Conservation (phyloP, 2,113 vertebrate genomes). For the Corythaeola cristata region DNA sequence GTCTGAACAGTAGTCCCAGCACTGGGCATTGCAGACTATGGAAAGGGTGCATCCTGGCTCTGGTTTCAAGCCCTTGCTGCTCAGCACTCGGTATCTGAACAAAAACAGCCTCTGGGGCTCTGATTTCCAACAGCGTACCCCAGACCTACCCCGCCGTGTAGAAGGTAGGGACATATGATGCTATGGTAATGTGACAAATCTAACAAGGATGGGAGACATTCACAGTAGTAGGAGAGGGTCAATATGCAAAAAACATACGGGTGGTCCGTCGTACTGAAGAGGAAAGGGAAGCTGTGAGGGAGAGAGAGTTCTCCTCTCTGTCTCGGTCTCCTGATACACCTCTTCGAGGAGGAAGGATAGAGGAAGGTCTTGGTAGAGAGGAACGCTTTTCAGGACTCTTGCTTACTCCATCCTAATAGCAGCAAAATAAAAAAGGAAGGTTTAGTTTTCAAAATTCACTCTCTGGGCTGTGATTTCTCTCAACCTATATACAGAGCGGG, state of each 20-base stretch:
- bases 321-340: constrained; percentile 84
- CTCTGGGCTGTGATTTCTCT: background rate
- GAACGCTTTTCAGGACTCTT: constrained; percentile 93
- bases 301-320: constrained; percentile 91
- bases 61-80: background rate
- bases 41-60: background rate
- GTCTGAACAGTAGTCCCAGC: background rate
- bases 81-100: background rate
- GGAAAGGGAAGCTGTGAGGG: constrained; percentile 90
- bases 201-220: background rate
- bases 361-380: constrained; percentile 87
- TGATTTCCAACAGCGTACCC: background rate
- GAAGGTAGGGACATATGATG: background rate
- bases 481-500: background rate
- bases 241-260: constrained; percentile 75
- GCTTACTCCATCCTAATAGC: constrained; percentile 85
- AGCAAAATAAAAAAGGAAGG: background rate
- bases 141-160: background rate
- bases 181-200: background rate
- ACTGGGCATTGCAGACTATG: background rate
- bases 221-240: background rate
- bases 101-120: background rate
- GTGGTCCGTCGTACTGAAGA: constrained; percentile 92
- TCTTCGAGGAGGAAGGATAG: constrained; percentile 87
- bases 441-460: background rate